Conservation (phyloP, 2,797 vertebrate genomes). For the Leptodactylus fallax region DNA sequence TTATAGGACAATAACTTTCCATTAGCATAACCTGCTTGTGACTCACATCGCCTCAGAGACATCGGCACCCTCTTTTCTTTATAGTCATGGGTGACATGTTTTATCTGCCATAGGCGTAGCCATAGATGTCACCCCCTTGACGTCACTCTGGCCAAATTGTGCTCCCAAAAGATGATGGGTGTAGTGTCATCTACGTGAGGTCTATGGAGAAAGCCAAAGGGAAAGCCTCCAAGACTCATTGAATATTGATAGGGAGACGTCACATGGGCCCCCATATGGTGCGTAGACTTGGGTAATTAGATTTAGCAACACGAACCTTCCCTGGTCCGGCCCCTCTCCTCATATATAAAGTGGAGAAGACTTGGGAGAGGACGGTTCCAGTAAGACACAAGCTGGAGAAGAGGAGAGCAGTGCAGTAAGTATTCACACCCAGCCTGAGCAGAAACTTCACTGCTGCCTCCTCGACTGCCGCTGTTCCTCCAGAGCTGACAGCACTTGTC, state of each 20-base stretch:
- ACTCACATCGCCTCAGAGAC: neutral
- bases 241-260: slow-evolving; percentile 71
- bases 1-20: neutral
- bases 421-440: slow-evolving; percentile 32
- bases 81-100: neutral
- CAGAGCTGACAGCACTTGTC: slow-evolving; percentile 6
- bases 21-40: slow-evolving; percentile 2
- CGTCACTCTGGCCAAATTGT: slow-evolving; percentile 66
- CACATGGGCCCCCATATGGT: slow-evolving; percentile 70
- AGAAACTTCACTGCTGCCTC: neutral
- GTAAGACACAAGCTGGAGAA: slow-evolving; percentile 40
- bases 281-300: slow-evolving; percentile 73
- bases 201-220: slow-evolving; percentile 46
- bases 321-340: slow-evolving; percentile 71
- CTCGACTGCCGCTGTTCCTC: neutral
- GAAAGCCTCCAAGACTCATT: slow-evolving; percentile 67
- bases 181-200: neutral
- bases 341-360: slow-evolving; percentile 77
- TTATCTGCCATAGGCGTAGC: neutral
- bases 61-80: neutral
- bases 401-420: slow-evolving; percentile 64
- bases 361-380: slow-evolving; percentile 29
- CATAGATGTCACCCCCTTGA: slow-evolving; percentile 10
- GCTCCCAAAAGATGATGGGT: neutral
- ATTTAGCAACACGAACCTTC: slow-evolving; percentile 71